Evolutionary conservation across 2,113 vertebrate genomes (phyloP).

Genomic region (Gila orcuttii): DNA sequence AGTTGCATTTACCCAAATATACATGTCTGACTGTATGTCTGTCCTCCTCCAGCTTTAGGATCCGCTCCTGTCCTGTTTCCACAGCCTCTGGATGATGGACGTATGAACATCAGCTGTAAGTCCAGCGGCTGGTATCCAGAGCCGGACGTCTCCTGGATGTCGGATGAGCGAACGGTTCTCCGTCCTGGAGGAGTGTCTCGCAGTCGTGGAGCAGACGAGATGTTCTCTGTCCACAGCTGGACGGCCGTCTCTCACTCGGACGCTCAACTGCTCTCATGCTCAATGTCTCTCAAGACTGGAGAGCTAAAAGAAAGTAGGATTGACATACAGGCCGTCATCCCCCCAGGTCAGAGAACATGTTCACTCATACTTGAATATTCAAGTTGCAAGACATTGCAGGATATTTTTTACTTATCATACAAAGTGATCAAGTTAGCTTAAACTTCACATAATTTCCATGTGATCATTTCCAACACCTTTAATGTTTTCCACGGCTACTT

Average conservation of each 20-base stretch:
- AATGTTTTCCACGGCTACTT: too few relatives aligned
- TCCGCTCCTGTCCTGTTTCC: conserved; percentile 53
- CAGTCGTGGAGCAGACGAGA: not conserved
- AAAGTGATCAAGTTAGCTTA: not conserved
- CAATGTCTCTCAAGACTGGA: conserved; percentile 47
- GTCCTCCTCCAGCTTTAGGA: conserved; percentile 59
- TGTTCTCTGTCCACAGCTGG: conserved; percentile 67
- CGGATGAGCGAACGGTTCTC: not conserved
- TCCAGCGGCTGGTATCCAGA: conserved; percentile 70
- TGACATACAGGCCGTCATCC: not conserved
- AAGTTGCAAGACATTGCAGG: too few relatives aligned
- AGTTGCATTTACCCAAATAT: not conserved
- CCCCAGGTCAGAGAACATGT: conserved; percentile 27
- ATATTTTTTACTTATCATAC: not conserved
- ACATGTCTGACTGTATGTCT: not conserved
- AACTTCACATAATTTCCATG: not conserved
- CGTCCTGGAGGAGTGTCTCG: not conserved
- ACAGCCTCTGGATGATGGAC: not conserved
- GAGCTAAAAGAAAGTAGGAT: conserved; percentile 37
- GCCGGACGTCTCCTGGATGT: conserved; percentile 63
- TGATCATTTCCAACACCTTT: not conserved
- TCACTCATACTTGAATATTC: too few relatives aligned
- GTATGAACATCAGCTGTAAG: conserved; percentile 67
- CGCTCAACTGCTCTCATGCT: conserved; percentile 60
- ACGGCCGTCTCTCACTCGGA: conserved; percentile 33